Conservation (phyloP, 1,140 invertebrate species). For the Araneus ventricosus region DNA sequence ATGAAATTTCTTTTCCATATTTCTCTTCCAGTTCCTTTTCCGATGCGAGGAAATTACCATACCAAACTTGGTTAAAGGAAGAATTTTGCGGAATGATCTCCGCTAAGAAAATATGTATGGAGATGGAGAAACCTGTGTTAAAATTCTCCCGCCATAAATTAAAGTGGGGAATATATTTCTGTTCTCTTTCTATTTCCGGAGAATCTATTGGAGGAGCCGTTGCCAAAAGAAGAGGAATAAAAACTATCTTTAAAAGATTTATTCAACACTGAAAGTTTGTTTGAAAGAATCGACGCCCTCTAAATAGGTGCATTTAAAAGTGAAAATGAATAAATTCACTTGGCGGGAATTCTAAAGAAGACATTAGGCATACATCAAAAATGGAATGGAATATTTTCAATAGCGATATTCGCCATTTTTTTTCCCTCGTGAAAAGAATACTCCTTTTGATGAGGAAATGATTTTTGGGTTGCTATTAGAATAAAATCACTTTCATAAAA, state of each 20-base stretch:
- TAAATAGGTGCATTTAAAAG: conserved; percentile 39
- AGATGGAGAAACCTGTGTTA: conserved; percentile 60
- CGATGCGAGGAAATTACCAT: conserved; percentile 49
- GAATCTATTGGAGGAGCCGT: neutral
- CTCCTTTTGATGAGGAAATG: conserved; percentile 9
- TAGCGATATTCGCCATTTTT: conserved; percentile 19
- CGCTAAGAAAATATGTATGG: conserved; percentile 54
- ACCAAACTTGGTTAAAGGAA: conserved; percentile 62
- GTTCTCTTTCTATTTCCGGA: conserved; percentile 44
- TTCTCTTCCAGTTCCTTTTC: neutral
- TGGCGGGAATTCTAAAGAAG: neutral
- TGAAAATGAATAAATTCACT: conserved; percentile 44
- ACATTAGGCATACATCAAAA: conserved; percentile 42
- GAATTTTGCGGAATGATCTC: conserved; percentile 55
- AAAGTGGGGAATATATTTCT: conserved; percentile 44
- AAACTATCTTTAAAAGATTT: conserved; percentile 51
- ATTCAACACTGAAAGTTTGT: conserved; percentile 32
- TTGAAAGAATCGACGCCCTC: neutral
- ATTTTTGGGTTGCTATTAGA: conserved; percentile 25
- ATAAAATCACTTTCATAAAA: conserved; percentile 41
- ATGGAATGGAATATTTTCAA: conserved; percentile 21
- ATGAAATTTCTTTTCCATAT: conserved; percentile 55
- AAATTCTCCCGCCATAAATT: conserved; percentile 68
- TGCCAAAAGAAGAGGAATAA: neutral
- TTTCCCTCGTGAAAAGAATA: neutral